Percentiles rank a stretch among this genome's conserved stretches.
phyloP scores from a whole-genome alignment of 2,797 vertebrate species.

The Melopsittacus undulatus region DNA sequence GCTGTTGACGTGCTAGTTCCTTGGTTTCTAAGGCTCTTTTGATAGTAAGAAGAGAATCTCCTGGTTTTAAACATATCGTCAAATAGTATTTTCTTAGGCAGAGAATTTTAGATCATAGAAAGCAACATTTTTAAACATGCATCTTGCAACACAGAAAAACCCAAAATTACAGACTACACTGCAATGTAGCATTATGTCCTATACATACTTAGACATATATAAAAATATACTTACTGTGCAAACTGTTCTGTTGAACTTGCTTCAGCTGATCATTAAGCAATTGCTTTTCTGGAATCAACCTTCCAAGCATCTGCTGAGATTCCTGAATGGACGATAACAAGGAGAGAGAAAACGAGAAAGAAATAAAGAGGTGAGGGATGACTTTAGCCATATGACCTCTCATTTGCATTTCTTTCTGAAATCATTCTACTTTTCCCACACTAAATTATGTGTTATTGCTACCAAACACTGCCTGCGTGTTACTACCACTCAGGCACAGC shows the following conservation, averaged over 20 bases:
- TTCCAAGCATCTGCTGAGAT: constrained; percentile 95
- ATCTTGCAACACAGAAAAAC: neutral
- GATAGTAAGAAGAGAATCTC: constrained; percentile 92
- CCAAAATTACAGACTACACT: neutral
- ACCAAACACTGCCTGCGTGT: neutral
- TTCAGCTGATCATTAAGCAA: constrained; percentile 93
- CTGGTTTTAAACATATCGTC: constrained; percentile 72
- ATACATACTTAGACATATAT: neutral
- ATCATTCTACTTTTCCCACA: neutral
- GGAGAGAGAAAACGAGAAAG: neutral
- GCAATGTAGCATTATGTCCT: neutral
- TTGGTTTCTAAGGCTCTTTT: constrained; percentile 94
- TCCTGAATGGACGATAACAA: constrained; percentile 77
- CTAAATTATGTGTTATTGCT: neutral
- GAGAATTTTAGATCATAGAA: neutral
- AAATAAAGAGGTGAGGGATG: neutral
- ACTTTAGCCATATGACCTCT: neutral
- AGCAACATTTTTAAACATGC: neutral
- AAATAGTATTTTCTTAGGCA: neutral
- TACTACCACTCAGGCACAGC: neutral
- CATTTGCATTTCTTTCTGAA: neutral
- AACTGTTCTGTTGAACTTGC: constrained; percentile 95
- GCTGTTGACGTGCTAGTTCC: constrained; percentile 88
- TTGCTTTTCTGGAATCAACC: constrained; percentile 96
- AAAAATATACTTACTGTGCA: constrained; percentile 86